A percentile compares a stretch with the other conserved stretches of the same genome.
Evolutionary conservation across 2,113 vertebrate genomes (phyloP).

Genomic region (Cheirogaleus medius): DNA sequence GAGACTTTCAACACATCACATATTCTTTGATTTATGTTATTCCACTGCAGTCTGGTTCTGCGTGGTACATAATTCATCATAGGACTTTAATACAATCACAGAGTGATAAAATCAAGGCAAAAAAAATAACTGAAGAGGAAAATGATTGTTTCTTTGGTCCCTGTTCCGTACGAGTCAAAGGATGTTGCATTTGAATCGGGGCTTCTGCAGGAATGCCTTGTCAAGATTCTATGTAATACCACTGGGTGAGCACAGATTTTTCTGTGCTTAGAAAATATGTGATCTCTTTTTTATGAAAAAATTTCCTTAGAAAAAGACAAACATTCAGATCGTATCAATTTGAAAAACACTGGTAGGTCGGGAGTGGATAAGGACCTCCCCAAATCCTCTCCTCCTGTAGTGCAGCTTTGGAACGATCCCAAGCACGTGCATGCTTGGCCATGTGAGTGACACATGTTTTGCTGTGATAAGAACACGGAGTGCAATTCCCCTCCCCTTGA

Average conservation of each 20-base stretch:
- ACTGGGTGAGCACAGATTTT: not conserved
- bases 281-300: not conserved
- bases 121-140: constrained; percentile 23
- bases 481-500: not conserved
- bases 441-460: not conserved
- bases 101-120: constrained; percentile 14
- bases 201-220: not conserved
- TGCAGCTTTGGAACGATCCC: not conserved
- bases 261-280: not conserved
- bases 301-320: not conserved
- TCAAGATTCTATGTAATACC: not conserved
- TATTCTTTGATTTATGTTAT: constrained; percentile 16
- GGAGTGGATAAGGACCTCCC: not conserved
- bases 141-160: not conserved
- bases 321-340: not conserved
- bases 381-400: not conserved
- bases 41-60: not conserved
- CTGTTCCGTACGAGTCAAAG: not conserved
- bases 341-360: not conserved
- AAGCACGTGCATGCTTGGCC: not conserved
- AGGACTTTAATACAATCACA: not conserved
- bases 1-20: not conserved
- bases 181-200: not conserved
- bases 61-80: not conserved
- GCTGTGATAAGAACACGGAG: not conserved